Evolutionary conservation across 2,888 invertebrate species (phyloP).

Genomic region (Heliconius hortense): DNA sequence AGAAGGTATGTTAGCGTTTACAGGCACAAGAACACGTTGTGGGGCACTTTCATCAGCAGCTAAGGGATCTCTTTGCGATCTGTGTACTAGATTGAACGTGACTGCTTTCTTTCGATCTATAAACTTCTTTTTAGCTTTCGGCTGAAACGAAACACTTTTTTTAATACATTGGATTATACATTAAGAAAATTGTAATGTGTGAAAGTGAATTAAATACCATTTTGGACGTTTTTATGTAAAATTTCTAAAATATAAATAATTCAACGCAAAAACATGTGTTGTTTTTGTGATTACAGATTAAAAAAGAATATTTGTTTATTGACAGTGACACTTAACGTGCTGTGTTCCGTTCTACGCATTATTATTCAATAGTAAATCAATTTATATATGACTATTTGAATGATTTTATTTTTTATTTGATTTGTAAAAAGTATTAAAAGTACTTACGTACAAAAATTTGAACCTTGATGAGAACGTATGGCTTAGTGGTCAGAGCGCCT

Average conservation of each 20-base stretch:
- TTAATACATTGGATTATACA: slow-evolving; percentile 14
- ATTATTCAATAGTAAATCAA: too few species aligned
- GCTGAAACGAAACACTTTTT: slow-evolving; percentile 65
- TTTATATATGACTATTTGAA: too few species aligned
- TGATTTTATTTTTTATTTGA: too few species aligned
- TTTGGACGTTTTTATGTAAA: slow-evolving; percentile 40
- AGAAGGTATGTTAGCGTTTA: slow-evolving; percentile 72
- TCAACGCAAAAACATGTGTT: slow-evolving; percentile 63
- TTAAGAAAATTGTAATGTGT: neutral
- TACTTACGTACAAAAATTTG: too few species aligned
- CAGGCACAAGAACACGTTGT: slow-evolving; percentile 90
- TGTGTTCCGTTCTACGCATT: neutral
- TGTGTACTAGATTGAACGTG: slow-evolving; percentile 95
- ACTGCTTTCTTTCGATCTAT: slow-evolving; percentile 96
- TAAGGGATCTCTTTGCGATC: slow-evolving; percentile 96
- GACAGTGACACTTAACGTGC: neutral
- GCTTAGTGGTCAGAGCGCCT: too few species aligned
- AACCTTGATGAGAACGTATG: too few species aligned
- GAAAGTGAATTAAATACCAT: slow-evolving; percentile 54
- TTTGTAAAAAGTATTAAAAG: too few species aligned
- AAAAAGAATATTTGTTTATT: slow-evolving; percentile 38
- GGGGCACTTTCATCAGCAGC: slow-evolving; percentile 94
- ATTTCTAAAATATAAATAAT: slow-evolving; percentile 41
- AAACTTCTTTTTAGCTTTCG: slow-evolving; percentile 89
- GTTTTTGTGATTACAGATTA: slow-evolving; percentile 54